Evolutionary conservation across 2,797 vertebrate species (phyloP).

Genomic region (Mastacembelus armatus): DNA sequence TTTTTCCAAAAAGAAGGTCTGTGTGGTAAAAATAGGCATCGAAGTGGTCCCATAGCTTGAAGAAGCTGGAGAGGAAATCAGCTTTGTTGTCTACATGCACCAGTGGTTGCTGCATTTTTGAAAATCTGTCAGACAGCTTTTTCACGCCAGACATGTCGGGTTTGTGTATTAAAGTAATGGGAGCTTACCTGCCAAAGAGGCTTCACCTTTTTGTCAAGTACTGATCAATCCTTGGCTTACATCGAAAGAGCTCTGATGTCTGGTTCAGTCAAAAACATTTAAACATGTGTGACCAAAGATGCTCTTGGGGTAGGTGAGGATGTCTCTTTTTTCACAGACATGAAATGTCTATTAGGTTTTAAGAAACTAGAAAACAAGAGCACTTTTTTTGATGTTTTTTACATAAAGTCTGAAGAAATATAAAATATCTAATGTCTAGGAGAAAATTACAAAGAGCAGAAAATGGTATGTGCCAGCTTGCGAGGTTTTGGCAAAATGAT

Average conservation of each 20-base stretch:
- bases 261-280: constrained; percentile 54
- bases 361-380: too few species aligned
- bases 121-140: constrained; percentile 62
- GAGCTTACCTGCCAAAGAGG: constrained; percentile 53
- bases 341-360: constrained; percentile 2
- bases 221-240: constrained; percentile 53
- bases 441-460: too few species aligned
- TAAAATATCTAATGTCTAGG: too few species aligned
- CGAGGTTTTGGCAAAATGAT: neutral
- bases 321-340: neutral
- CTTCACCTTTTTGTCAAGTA: constrained; percentile 44
- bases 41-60: constrained; percentile 53
- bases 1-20: constrained; percentile 64
- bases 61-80: constrained; percentile 65
- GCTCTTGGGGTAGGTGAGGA: constrained; percentile 13
- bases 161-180: constrained; percentile 41
- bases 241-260: constrained; percentile 36
- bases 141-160: constrained; percentile 39
- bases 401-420: too few species aligned
- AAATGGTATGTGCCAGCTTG: neutral
- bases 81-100: constrained; percentile 62
- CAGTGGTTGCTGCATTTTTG: constrained; percentile 7
- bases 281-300: constrained; percentile 34
- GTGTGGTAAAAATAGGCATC: constrained; percentile 71
- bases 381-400: too few species aligned